Evolutionary conservation across 2,888 invertebrate genomes (phyloP).

Genomic region (Thereva nobilitata): DNA sequence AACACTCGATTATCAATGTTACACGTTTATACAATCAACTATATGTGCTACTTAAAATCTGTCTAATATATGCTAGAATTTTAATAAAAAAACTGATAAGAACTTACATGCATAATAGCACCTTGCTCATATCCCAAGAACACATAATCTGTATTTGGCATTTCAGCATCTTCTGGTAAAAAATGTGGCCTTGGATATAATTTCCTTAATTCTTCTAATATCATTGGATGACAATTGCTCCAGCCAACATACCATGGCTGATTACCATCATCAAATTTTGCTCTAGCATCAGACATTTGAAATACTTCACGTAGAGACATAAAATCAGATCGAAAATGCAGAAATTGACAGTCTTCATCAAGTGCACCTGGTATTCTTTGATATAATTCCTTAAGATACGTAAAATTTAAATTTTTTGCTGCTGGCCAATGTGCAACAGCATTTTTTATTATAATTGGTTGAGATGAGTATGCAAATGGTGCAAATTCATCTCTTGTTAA

Average conservation of each 20-base stretch:
- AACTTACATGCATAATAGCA: constrained; percentile 87
- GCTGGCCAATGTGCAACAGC: constrained; percentile 80
- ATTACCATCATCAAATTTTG: constrained; percentile 62
- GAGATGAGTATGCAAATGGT: constrained; percentile 75
- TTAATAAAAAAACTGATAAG: constrained; percentile 44
- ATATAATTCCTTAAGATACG: constrained; percentile 72
- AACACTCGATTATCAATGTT: too few relatives aligned
- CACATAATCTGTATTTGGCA: constrained; percentile 85
- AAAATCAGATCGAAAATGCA: constrained; percentile 83
- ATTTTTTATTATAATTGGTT: constrained; percentile 78
- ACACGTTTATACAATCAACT: too few relatives aligned
- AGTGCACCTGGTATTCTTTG: constrained; percentile 70
- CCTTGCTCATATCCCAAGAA: constrained; percentile 91
- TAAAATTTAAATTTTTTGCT: constrained; percentile 66
- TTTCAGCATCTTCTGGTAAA: constrained; percentile 85
- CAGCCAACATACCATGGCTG: constrained; percentile 90
- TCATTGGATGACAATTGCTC: constrained; percentile 87
- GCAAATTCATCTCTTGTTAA: constrained; percentile 70
- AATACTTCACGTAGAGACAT: constrained; percentile 77
- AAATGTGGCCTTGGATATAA: constrained; percentile 83
- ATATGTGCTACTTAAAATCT: too few relatives aligned
- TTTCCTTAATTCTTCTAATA: constrained; percentile 71
- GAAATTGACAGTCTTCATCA: constrained; percentile 82
- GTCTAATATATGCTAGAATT: too few relatives aligned
- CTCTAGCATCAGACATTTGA: constrained; percentile 70